phyloP scores from a whole-genome alignment of 2,888 invertebrate species.

The Matsumyia berberina region DNA sequence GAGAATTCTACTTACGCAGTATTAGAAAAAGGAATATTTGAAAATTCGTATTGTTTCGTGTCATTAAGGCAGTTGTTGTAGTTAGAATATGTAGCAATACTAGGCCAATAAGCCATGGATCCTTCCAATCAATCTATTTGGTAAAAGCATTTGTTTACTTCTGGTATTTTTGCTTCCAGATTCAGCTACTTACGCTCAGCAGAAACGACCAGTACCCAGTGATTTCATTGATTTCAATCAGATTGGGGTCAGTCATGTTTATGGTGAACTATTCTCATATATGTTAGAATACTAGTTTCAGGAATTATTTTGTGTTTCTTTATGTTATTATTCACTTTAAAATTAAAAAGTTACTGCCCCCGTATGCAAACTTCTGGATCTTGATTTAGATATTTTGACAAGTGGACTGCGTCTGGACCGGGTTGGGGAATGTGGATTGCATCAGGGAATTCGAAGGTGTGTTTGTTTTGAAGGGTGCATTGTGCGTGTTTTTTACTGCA shows the following conservation, averaged over 20 bases:
- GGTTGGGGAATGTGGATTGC: slow-evolving; percentile 4
- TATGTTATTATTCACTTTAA: background rate
- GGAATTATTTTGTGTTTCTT: background rate
- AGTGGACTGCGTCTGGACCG: background rate
- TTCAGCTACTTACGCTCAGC: slow-evolving; percentile 88
- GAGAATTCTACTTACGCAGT: slow-evolving; percentile 87
- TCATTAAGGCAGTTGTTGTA: slow-evolving; percentile 91
- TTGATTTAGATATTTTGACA: slow-evolving; percentile 38
- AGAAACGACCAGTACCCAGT: slow-evolving; percentile 92
- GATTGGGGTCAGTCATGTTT: slow-evolving; percentile 86
- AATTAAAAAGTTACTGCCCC: background rate
- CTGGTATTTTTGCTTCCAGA: slow-evolving; percentile 6
- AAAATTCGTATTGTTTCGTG: slow-evolving; percentile 93
- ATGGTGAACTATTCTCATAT: background rate
- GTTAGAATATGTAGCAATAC: slow-evolving; percentile 91
- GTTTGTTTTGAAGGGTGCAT: slow-evolving; percentile 7
- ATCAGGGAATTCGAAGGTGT: background rate
- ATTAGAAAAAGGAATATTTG: slow-evolving; percentile 93
- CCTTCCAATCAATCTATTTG: slow-evolving; percentile 92
- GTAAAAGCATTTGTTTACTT: slow-evolving; percentile 79
- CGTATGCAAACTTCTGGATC: slow-evolving; percentile 22
- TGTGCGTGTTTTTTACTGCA: background rate
- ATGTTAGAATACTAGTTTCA: background rate
- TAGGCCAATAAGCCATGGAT: slow-evolving; percentile 93
- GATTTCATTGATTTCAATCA: slow-evolving; percentile 89